phyloP scores from a whole-genome alignment of 2,888 invertebrate species.

The Parnassius apollo region DNA sequence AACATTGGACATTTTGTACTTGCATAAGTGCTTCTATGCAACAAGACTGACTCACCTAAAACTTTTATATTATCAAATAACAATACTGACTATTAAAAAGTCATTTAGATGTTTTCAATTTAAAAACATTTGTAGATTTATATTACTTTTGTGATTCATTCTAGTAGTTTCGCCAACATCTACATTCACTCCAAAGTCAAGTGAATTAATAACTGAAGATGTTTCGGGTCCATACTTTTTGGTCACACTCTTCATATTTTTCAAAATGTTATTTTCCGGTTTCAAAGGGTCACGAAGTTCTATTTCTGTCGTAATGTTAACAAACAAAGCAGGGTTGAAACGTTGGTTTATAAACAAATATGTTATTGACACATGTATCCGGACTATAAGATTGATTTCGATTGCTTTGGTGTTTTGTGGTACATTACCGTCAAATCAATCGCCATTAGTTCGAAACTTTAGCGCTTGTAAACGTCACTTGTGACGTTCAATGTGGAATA shows the following conservation, averaged over 20 bases:
- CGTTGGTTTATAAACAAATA: slow-evolving; percentile 41
- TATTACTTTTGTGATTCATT: too few species aligned
- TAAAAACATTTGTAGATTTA: too few species aligned
- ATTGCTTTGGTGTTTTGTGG: slow-evolving; percentile 3
- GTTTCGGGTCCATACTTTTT: too few species aligned
- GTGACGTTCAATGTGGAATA: not conserved
- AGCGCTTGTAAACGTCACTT: slow-evolving; percentile 1
- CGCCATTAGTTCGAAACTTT: slow-evolving; percentile 13
- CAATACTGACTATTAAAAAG: too few species aligned
- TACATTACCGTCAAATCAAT: slow-evolving; percentile 9
- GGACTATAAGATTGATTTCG: slow-evolving; percentile 8
- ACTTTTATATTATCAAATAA: too few species aligned
- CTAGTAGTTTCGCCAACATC: too few species aligned
- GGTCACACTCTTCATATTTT: too few species aligned
- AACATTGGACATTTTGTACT: slow-evolving; percentile 9
- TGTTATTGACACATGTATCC: slow-evolving; percentile 21
- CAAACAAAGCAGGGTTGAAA: slow-evolving; percentile 32
- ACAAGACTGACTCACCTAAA: too few species aligned
- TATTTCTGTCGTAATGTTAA: slow-evolving; percentile 38
- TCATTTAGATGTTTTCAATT: not conserved
- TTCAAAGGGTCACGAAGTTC: slow-evolving; percentile 31
- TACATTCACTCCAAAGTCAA: too few species aligned
- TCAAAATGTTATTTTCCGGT: slow-evolving; percentile 4
- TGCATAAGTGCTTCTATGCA: not conserved
- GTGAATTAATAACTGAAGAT: too few species aligned